Evolutionary conservation across 92 coral and sea anemone genomes (phyloP).

Genomic region (Parazoanthus atlanticus): DNA sequence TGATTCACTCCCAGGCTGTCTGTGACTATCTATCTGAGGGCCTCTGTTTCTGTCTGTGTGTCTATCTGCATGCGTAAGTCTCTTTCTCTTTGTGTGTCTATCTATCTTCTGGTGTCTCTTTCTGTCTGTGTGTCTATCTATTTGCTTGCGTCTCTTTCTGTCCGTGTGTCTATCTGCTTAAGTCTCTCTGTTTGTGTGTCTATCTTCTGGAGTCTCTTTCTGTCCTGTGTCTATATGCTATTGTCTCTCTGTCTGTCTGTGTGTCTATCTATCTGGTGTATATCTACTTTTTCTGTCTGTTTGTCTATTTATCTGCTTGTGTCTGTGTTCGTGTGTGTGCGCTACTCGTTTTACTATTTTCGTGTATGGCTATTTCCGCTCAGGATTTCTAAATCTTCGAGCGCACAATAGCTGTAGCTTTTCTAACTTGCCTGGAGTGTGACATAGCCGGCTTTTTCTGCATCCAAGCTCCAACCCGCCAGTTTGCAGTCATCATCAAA

Average conservation of each 20-base stretch:
- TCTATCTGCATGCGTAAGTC: neutral
- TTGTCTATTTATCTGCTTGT: neutral
- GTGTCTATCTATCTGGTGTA: neutral
- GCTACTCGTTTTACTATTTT: neutral
- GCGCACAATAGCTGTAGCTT: neutral
- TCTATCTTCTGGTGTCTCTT: neutral
- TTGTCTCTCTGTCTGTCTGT: neutral
- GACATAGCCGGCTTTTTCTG: slow-evolving; percentile 76
- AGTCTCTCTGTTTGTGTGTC: neutral
- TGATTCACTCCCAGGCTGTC: neutral
- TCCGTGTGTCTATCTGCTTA: neutral
- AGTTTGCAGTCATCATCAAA: slow-evolving; percentile 70
- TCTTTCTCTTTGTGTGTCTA: neutral
- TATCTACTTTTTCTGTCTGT: neutral
- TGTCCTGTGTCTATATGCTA: neutral
- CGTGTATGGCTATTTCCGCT: neutral
- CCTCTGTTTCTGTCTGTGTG: neutral
- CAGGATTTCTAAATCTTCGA: neutral
- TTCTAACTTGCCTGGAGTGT: slow-evolving; percentile 67
- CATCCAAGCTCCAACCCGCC: slow-evolving; percentile 70
- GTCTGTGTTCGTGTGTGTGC: no score
- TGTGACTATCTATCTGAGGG: neutral
- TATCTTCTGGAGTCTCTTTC: neutral
- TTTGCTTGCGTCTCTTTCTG: neutral
- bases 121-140: neutral